Percentiles rank a stretch among this genome's conserved stretches.
phyloP scores from a whole-genome alignment of 2,888 invertebrate species.

The Halictus quadricinctus region DNA sequence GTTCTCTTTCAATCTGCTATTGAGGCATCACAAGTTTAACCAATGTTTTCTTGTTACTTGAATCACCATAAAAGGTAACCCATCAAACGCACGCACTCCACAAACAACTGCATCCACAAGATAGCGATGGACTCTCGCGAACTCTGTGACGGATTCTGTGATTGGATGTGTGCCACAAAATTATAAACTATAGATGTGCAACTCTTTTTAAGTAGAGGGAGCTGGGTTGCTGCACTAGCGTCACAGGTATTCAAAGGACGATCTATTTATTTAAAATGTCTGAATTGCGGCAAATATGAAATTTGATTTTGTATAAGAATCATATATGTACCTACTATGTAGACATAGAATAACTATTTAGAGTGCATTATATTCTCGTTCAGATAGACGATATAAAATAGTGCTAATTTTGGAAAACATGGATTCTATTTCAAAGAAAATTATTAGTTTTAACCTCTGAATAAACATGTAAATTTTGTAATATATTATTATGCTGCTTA shows the following conservation, averaged over 20 bases:
- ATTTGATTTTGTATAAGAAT: background rate
- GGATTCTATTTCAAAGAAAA: background rate
- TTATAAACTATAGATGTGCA: slow-evolving; percentile 12
- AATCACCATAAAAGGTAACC: slow-evolving; percentile 82
- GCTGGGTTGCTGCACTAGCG: background rate
- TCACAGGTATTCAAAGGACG: background rate
- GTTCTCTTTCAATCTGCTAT: slow-evolving; percentile 51
- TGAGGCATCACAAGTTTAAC: slow-evolving; percentile 71
- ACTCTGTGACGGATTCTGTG: slow-evolving; percentile 30
- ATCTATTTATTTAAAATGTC: slow-evolving; percentile 6
- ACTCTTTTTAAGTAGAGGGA: background rate
- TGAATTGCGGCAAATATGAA: slow-evolving; percentile 10
- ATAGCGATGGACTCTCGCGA: slow-evolving; percentile 30
- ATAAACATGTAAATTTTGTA: background rate
- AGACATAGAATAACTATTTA: background rate
- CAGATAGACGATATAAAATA: too few species aligned
- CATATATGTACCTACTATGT: background rate
- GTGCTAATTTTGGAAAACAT: background rate
- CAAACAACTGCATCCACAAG: slow-evolving; percentile 46
- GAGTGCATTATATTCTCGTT: too few species aligned
- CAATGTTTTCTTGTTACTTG: slow-evolving; percentile 66
- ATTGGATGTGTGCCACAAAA: slow-evolving; percentile 21
- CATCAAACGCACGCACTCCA: slow-evolving; percentile 64
- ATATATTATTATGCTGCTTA: background rate
- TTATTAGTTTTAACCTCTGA: background rate